Base-by-base conservation (phyloP, 2,888 invertebrate genomes). In the Automeris io region DNA sequence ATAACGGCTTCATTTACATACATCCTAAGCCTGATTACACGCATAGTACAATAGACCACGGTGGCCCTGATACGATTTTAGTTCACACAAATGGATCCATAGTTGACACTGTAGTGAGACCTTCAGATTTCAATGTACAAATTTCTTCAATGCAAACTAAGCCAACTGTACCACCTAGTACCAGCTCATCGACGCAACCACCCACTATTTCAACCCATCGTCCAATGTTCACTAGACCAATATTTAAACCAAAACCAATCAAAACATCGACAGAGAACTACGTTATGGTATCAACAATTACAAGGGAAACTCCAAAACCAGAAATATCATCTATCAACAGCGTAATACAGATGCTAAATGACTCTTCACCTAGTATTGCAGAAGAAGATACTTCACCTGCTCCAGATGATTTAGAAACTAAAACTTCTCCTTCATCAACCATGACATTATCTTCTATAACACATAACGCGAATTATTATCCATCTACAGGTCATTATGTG, bases 291-390 rank as follows among this genome's bases (percentile, higher is more conserved):
- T 88, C 90, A 1, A 89, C 90, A 2, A 81, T 89, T 0, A 85
- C 82, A 2, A 88, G 88, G 55, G 86, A 85, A 51, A 42, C 70
- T 45, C 54, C 82, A 51, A 61, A 85, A 63, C 71, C 79, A 7
- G 82, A 83, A 38, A 58, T 87, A 5, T 87, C 83, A 1, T 80
- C 86, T 2, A 76, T 83, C 35, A 63, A 88, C 47, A 89, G 91
- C 33, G 91, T 92, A 3, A 87, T 92, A 40, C 87, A 91, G 51
- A 90, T 91, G 87, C 62, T 92, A 6, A 91, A 91, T 58, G 75
- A 79, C 18, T 82, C 78, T 34, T 81, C 82, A 5, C 75, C 81
- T 18, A 81, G 70, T 51, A 61, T 80, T 53, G 76, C 70, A 38
- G 76, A 80, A 35, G 73, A 75, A 13, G 60, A 68, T 1, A 79